Evolutionary conservation across 2,113 vertebrate genomes (phyloP).

Genomic region (Pelusios castaneus): DNA sequence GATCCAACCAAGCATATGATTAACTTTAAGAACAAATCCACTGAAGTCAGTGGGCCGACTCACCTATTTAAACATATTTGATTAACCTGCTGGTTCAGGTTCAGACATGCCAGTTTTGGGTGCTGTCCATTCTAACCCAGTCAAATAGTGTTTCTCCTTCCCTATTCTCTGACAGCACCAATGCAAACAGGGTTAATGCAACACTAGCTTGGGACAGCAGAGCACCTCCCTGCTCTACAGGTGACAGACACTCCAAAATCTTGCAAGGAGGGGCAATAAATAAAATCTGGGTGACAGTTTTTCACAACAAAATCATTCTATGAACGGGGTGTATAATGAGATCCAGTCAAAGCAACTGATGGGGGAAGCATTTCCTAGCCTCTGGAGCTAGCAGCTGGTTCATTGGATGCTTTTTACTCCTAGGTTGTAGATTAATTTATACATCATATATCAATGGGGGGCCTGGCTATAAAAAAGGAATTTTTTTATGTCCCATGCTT

Average conservation of each 20-base stretch:
- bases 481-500: slow-evolving; percentile 55
- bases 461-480: slow-evolving; percentile 67
- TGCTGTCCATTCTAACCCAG: not conserved
- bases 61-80: not conserved
- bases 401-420: slow-evolving; percentile 66
- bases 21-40: not conserved
- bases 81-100: fast-evolving
- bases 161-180: fast-evolving
- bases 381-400: slow-evolving; percentile 41
- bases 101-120: not conserved
- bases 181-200: not conserved
- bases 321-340: slow-evolving; percentile 41
- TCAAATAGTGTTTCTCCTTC: not conserved
- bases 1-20: not conserved
- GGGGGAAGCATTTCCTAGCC: slow-evolving; percentile 68
- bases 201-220: not conserved
- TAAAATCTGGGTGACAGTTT: slow-evolving; percentile 54
- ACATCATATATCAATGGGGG: slow-evolving; percentile 74
- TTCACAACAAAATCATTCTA: slow-evolving; percentile 44
- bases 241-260: slow-evolving; percentile 7
- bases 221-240: not conserved
- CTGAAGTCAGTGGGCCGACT: fast-evolving
- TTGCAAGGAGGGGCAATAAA: slow-evolving; percentile 30
- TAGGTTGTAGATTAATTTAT: slow-evolving; percentile 78
- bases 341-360: slow-evolving; percentile 51